Base-by-base conservation (phyloP, 2,113 vertebrate species). In the Lepisosteus osseus region DNA sequence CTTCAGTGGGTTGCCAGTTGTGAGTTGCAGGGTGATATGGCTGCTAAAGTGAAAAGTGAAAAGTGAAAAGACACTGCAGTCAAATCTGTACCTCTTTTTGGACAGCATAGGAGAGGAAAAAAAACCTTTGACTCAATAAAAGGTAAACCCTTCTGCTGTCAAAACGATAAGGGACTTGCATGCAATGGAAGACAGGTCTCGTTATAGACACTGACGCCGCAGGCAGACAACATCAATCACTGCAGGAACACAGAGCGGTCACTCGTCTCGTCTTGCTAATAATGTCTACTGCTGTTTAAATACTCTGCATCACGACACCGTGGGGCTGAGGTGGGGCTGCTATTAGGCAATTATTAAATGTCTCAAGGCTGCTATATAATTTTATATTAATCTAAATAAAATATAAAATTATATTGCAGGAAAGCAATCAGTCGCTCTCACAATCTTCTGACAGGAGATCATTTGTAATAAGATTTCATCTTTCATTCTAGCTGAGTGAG, bases 251-350 rank as follows among this genome's bases (percentile, higher is more conserved):
- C 40, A 63, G 8, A 63, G 5, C 47, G 56, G 56, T 59, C 56
- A 59, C 56, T 59, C 56, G n/a, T 59, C 56, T 59, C n/a, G 56
- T 59, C 56, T 59, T 3, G 56, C n/a, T 59, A 59, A 59, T 59
- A 59, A 59, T 14, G 56, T 59, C 56, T 59, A 12, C 56, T 59
- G 13, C 56, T 12, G 56, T 59, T 59, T 59, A 59, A 59, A 59
- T n/a, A 59, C 56, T 13, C 56, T 9, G 47, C 9, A 13, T 59
- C 56, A 59, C 56, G 7, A 59, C 56, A 11, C 12, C 7, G n/a
- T 13, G 56, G 47, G 47, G 47, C 47, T 51, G 47, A 51, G 47
- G 47, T 51, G 47, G 47, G 47, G 1, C 47, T 51, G 47, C 47
- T 51, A 51, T 51, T 51, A 51, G 47, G 56, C 12, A 4, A 4